Percentiles rank a stretch among this genome's conserved stretches.
Evolutionary conservation across 2,113 vertebrate species (phyloP).

Genomic region (Salvator merianae): DNA sequence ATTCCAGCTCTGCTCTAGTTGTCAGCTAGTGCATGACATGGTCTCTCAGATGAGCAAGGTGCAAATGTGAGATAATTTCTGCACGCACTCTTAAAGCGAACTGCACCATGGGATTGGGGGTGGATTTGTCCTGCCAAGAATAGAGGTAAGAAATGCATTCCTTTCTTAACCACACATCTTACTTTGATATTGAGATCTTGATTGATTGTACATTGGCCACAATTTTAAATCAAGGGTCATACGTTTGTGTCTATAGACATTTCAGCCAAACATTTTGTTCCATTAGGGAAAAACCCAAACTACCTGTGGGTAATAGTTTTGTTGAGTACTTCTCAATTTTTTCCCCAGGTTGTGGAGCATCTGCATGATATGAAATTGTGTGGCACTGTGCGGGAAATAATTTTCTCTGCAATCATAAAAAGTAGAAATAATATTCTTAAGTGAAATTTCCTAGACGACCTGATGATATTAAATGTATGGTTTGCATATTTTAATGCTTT

Average conservation of each 20-base stretch:
- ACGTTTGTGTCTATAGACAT: not conserved
- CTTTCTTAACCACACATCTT: not conserved
- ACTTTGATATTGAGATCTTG: not conserved
- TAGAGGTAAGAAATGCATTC: not conserved
- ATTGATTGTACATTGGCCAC: not conserved
- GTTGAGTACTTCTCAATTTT: too few species aligned
- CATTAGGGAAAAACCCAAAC: not conserved
- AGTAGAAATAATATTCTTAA: too few species aligned
- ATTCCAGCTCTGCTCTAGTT: not conserved
- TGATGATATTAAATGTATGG: too few species aligned
- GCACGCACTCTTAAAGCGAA: accelerated
- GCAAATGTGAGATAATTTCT: conserved; percentile 35
- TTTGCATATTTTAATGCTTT: too few species aligned
- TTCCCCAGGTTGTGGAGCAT: too few species aligned
- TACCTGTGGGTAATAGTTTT: too few species aligned
- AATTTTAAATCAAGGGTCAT: not conserved
- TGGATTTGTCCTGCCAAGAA: not conserved
- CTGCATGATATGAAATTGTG: too few species aligned
- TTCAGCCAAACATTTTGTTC: not conserved
- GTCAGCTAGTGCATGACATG: not conserved
- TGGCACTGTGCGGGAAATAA: too few species aligned
- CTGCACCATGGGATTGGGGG: accelerated
- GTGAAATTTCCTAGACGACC: too few species aligned
- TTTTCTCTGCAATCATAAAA: too few species aligned
- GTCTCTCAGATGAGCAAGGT: not conserved